Evolutionary conservation across 2,113 vertebrate species (phyloP).

Genomic region (Megaceryle maxima): DNA sequence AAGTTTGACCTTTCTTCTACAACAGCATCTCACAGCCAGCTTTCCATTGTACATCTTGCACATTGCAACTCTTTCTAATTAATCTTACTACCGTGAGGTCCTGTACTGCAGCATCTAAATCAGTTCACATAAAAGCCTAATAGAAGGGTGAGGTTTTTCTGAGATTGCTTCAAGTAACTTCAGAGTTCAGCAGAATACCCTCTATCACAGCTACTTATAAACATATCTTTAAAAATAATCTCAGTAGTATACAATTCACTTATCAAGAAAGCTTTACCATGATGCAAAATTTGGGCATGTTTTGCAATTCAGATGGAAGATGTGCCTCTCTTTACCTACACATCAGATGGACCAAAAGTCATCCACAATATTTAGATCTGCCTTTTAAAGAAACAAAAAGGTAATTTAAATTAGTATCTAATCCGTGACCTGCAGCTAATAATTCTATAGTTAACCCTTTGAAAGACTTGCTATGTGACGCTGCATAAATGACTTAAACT

Average conservation of each 20-base stretch:
- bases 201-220: background rate
- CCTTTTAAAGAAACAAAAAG: background rate
- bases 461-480: background rate
- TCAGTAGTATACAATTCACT: background rate
- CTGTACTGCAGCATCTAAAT: background rate
- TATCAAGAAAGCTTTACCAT: background rate
- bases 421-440: background rate
- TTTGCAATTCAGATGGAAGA: background rate
- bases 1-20: background rate
- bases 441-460: background rate
- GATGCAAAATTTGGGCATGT: background rate
- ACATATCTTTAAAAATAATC: background rate
- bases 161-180: background rate
- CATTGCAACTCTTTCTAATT: background rate
- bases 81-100: background rate
- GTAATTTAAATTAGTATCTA: background rate
- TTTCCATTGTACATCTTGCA: background rate
- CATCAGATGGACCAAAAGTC: background rate
- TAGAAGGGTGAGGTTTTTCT: background rate
- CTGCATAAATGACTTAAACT: background rate
- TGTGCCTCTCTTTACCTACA: background rate
- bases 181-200: background rate
- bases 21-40: background rate
- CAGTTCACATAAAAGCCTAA: background rate
- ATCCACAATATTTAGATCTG: background rate